These are phyloP conservation scores for Protomyctophum bolini DNA, from an alignment of 2,113 vertebrate genomes.

Conservation along the genomic window DNA sequence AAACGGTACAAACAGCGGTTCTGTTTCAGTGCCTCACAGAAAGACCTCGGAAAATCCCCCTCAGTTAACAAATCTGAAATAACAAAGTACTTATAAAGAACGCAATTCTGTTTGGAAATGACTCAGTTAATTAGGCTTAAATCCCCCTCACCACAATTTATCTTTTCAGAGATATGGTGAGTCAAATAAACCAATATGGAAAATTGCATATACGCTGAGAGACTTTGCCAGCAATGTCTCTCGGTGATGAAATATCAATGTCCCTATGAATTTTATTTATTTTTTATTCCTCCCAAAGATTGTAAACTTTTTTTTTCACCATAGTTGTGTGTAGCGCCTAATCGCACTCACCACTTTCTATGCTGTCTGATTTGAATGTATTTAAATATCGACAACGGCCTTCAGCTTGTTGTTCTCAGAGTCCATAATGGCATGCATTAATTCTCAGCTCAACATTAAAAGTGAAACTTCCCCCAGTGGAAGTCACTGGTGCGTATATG, in stretches of 20 bases:
- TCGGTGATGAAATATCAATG: not conserved
- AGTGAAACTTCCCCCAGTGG: slow-evolving; percentile 1
- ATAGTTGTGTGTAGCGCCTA: slow-evolving; percentile 27
- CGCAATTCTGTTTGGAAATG: not conserved
- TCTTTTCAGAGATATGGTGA: not conserved
- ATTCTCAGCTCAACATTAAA: not conserved
- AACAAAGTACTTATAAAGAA: not conserved
- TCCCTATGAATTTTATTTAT: not conserved
- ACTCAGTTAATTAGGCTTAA: not conserved
- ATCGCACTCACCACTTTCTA: slow-evolving; percentile 56
- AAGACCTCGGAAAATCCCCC: not conserved
- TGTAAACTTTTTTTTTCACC: slow-evolving; percentile 19
- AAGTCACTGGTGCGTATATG: slow-evolving; percentile 18
- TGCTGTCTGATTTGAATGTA: slow-evolving; percentile 12
- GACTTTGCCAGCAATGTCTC: not conserved
- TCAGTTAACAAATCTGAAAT: not conserved
- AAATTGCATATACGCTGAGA: not conserved
- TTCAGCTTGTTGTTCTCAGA: not conserved
- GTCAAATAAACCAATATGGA: not conserved
- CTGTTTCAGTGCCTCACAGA: slow-evolving; percentile 38
- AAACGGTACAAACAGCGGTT: slow-evolving; percentile 1
- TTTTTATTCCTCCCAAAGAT: slow-evolving; percentile 5
- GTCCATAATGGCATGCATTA: slow-evolving; percentile 13
- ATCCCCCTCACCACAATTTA: not conserved
- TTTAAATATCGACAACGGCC: not conserved